Conservation (phyloP, 2,113 vertebrate species). For the Austrofundulus limnaeus region DNA sequence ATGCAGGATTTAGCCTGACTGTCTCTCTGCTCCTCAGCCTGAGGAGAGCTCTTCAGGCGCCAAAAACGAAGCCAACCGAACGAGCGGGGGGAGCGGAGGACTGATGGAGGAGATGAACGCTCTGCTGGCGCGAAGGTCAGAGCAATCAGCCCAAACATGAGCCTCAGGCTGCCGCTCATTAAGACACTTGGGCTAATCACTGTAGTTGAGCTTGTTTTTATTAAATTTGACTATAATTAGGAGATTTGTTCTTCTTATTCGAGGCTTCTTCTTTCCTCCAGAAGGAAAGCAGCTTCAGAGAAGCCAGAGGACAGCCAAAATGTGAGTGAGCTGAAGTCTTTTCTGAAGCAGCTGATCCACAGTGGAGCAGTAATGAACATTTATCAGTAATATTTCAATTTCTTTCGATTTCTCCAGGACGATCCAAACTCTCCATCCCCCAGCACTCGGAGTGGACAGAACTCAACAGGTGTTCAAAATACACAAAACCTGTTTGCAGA, state of each 20-base stretch:
- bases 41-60: constrained; percentile 85
- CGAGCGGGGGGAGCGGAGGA: constrained; percentile 91
- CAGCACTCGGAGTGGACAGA: constrained; percentile 85
- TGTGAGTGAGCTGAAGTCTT: constrained; percentile 77
- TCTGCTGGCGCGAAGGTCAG: constrained; percentile 93
- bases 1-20: neutral
- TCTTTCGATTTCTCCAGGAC: constrained; percentile 77
- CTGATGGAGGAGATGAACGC: constrained; percentile 99
- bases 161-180: neutral
- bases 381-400: neutral
- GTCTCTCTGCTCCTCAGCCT: constrained; percentile 72
- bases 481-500: neutral
- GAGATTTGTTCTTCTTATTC: constrained; percentile 35
- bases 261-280: constrained; percentile 66
- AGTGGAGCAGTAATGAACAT: too few relatives aligned
- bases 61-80: constrained; percentile 92
- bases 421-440: constrained; percentile 89
- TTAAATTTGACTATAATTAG: neutral
- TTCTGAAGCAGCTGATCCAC: neutral
- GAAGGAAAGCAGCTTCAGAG: constrained; percentile 95
- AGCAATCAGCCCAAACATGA: constrained; percentile 7
- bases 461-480: constrained; percentile 81
- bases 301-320: constrained; percentile 93
- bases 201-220: neutral
- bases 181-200: neutral